Evolutionary conservation across 2,113 vertebrate species (phyloP).

Genomic region (Oryzias celebensis): DNA sequence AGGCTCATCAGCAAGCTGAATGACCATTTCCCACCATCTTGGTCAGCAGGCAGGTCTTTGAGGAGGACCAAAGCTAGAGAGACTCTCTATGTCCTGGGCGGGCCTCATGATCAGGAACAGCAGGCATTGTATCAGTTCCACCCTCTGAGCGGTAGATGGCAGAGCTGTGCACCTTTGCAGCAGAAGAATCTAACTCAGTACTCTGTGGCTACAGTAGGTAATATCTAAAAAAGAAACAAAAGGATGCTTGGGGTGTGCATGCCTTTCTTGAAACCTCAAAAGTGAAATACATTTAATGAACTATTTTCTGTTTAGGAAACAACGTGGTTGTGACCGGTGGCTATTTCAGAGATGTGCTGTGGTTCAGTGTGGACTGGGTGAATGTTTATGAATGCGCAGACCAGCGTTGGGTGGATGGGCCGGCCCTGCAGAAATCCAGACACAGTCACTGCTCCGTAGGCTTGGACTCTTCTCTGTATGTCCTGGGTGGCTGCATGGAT

Average conservation of each 20-base stretch:
- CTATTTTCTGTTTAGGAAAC: conserved; percentile 47
- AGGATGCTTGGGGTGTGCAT: background rate
- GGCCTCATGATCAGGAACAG: conserved; percentile 82
- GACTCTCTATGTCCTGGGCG: conserved; percentile 83
- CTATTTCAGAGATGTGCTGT: conserved; percentile 84
- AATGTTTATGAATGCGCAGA: conserved; percentile 78
- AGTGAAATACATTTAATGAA: background rate
- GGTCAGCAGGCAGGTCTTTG: conserved; percentile 68
- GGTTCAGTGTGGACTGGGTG: conserved; percentile 90
- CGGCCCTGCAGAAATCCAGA: conserved; percentile 81
- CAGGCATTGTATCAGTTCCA: conserved; percentile 84
- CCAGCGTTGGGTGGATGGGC: conserved; percentile 83
- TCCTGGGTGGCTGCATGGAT: conserved; percentile 84
- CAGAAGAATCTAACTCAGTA: conserved; percentile 87
- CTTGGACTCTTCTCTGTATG: conserved; percentile 76
- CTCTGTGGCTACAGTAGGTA: conserved; percentile 88
- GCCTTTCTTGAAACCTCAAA: too few species aligned
- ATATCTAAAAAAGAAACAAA: conserved; percentile 36
- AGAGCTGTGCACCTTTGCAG: conserved; percentile 80
- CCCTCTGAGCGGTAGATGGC: conserved; percentile 83
- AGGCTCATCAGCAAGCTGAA: conserved; percentile 81
- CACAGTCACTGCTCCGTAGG: conserved; percentile 85
- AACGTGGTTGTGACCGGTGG: conserved; percentile 83
- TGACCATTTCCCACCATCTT: conserved; percentile 76
- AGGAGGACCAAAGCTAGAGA: conserved; percentile 74